Base-by-base conservation (phyloP, 1,140 invertebrate species). In the Pinna nobilis region DNA sequence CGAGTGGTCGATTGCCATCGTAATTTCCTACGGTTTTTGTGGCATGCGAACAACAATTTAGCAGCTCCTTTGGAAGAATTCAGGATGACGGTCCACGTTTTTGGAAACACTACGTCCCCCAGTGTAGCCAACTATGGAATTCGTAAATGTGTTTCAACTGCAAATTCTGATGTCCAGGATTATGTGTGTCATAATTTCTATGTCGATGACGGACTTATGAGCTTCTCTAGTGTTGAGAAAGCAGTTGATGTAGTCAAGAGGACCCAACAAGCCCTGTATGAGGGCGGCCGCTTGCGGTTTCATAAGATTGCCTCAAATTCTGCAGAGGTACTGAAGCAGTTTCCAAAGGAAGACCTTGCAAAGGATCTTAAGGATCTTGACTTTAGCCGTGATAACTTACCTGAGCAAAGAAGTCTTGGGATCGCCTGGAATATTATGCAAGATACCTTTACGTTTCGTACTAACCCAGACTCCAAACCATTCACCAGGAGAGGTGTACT, bases 401-500 rank as follows among this genome's bases (percentile, higher is more conserved):
- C 78, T 28, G 3, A 67, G 2, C 67, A 81, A 47, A 50, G 66
- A 28, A 73, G 59, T 23, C 35, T 79, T 11, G 74, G 77, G 0
- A 9, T 81, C 6, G 25, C 9, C 5, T 81, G 77, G 77, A 49
- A 72, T 33, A 5, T 77, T 13, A 41, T 74, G 11, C 15, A 28
- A 2, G 79, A 81, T 57, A 13, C 39, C 0, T 74, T 79, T 39
- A 39, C 20, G 7, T 71, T 81, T 72, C 7, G 23, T 15, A 55
- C 70, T 0, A 25, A 50, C 18, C 15, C 30, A 9, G 41, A 53
- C 1, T 20, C 51, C 1, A 75, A 75, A 37, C 73, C 76, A 2
- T 70, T 53, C 51, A 76, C 76, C 18, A 64, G 64, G 57, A 23
- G 65, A 25, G 76, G 79, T n/a, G 4, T 68, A 4, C n/a, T 64